Conservation (phyloP, 2,797 vertebrate genomes). For the Clarias fuscus region DNA sequence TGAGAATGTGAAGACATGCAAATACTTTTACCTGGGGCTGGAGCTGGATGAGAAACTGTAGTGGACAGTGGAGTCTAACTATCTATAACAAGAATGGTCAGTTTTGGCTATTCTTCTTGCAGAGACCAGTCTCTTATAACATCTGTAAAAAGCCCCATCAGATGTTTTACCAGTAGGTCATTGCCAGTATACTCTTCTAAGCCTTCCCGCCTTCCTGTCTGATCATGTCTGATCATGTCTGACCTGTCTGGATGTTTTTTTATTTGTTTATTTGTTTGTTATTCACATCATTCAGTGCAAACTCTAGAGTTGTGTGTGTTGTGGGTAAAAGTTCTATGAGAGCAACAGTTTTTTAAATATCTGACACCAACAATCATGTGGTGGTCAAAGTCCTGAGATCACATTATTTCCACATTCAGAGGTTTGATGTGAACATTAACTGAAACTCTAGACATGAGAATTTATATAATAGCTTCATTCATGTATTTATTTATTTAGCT, state of each 20-base stretch:
- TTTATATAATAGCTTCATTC: background rate
- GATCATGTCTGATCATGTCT: background rate
- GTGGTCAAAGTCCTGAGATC: background rate
- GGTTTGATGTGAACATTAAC: conserved; percentile 11
- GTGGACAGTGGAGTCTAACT: too few species aligned
- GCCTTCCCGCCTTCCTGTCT: background rate
- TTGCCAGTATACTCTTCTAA: too few species aligned
- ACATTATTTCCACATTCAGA: background rate
- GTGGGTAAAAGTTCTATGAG: background rate
- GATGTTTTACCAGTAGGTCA: too few species aligned
- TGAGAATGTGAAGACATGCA: too few species aligned
- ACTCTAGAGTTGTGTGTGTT: background rate
- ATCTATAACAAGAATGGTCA: too few species aligned
- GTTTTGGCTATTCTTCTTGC: too few species aligned
- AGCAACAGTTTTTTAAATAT: background rate
- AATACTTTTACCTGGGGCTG: too few species aligned
- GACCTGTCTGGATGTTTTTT: background rate
- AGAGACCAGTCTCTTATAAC: too few species aligned
- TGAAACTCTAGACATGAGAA: background rate
- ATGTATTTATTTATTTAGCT: background rate
- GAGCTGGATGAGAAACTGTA: too few species aligned
- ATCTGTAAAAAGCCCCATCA: too few species aligned
- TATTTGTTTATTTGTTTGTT: background rate
- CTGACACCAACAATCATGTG: background rate
- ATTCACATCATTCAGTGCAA: background rate